These are phyloP conservation scores for Drosophila quinaria DNA, from an alignment of 2,888 invertebrate species.

Conservation along the genomic window DNA sequence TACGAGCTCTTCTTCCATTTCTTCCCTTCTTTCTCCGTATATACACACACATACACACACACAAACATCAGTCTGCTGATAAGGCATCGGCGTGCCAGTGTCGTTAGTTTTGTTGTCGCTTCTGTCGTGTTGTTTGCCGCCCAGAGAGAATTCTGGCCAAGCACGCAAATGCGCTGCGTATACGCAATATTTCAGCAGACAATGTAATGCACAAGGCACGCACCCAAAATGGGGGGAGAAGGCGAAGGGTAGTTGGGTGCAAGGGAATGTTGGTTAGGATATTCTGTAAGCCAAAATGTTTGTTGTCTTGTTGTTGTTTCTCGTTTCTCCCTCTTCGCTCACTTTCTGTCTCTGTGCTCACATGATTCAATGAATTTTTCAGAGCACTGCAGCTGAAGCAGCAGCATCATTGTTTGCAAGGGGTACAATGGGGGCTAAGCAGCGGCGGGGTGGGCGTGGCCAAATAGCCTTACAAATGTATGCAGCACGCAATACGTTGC, in stretches of 20 bases:
- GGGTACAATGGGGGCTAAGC: background rate
- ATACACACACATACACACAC: conserved; percentile 1
- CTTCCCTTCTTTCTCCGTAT: background rate
- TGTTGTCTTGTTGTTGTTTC: conserved; percentile 26
- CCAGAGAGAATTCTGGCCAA: conserved; percentile 33
- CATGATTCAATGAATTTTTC: conserved; percentile 80
- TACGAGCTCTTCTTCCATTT: background rate
- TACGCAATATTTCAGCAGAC: conserved; percentile 75
- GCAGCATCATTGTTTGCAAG: background rate
- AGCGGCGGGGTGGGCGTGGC: conserved; percentile 26
- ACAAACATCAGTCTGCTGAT: conserved; percentile 34
- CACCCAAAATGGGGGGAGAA: conserved; percentile 5
- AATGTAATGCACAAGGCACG: conserved; percentile 68
- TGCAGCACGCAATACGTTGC: conserved; percentile 73
- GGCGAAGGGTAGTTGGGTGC: background rate
- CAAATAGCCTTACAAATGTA: conserved; percentile 78
- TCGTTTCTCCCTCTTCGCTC: conserved; percentile 5
- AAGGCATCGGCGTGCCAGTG: conserved; percentile 51
- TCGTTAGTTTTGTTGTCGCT: conserved; percentile 63
- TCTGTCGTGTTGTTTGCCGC: conserved; percentile 50
- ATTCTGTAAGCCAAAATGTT: conserved; percentile 57
- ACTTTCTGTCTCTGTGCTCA: conserved; percentile 36
- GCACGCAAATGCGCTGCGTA: conserved; percentile 71
- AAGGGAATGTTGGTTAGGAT: background rate
- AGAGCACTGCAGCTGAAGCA: conserved; percentile 49